Evolutionary conservation across 2,797 vertebrate genomes (phyloP), one percentile per base, ranked within the genome.

Genomic region (Paguma larvata): DNA sequence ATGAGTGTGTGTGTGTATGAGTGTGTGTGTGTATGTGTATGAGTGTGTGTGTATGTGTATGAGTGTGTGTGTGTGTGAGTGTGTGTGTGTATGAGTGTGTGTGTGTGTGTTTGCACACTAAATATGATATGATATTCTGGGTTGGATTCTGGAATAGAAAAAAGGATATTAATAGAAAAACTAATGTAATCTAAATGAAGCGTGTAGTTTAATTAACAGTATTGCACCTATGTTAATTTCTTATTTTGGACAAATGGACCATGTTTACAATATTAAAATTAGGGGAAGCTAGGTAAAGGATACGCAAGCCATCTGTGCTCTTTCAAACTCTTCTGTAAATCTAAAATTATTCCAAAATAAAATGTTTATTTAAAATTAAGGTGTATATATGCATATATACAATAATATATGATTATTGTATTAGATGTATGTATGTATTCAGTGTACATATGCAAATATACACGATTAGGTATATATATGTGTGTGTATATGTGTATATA

Each of bases 301-400:
- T 38, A 84, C 25, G 41, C 8, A 87, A 53, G 44, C 93, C 8
- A 8, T 4, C 16, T 88, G 19, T 79, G 19, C 16, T 72, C 73
- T 89, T 67, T 56, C 13, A 21, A 38, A 85, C 38, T 90, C 59
- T 88, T 88, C 48, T 77, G 6, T 75, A 59, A 59, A 83, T 21
- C 32, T 77, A 59, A 88, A 84, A 51, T 72, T 34, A 93, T 62
- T 85, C 8, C n/a, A 70, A 85, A 80, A 44, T 79, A 90, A 67
- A 95, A 68, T 34, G 7, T 72, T 65, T 62, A 44, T 78, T 95
- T 94, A 65, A 94, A 92, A 92, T 83, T 68, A 15, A 85, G 75
- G 14, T 18, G 1, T 44, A 16, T 62, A 34, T 32, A 12, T 84
- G 79, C 18, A 48, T 51, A 79, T 30, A 59, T 59, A 59, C 3